phyloP scores from a whole-genome alignment of 2,888 invertebrate species.

The Acronicta aceris region DNA sequence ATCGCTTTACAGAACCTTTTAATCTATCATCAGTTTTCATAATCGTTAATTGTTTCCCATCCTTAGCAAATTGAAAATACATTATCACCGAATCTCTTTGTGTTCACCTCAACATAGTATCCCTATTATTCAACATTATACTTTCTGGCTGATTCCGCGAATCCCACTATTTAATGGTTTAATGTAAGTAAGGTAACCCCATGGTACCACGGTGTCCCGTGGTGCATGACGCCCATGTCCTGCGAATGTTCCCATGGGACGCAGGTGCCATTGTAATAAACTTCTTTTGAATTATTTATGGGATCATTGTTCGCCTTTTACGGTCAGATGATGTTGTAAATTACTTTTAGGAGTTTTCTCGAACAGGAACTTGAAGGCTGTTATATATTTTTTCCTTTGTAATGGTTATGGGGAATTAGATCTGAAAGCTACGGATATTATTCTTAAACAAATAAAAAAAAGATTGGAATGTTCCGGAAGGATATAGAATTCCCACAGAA shows the following conservation, averaged over 20 bases:
- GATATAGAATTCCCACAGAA: slow-evolving; percentile 33
- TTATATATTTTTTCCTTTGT: slow-evolving; percentile 21
- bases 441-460: slow-evolving; percentile 7
- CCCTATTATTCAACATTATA: slow-evolving; percentile 14
- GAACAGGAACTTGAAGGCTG: slow-evolving; percentile 39
- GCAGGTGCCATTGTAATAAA: slow-evolving; percentile 75
- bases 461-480: slow-evolving; percentile 16
- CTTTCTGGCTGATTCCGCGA: slow-evolving; percentile 33
- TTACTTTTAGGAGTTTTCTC: slow-evolving; percentile 52
- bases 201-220: slow-evolving; percentile 53
- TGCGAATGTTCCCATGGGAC: slow-evolving; percentile 78
- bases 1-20: too few relatives aligned
- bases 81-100: slow-evolving; percentile 2
- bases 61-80: neutral
- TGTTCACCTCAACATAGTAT: slow-evolving; percentile 18
- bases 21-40: too few relatives aligned
- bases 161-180: slow-evolving; percentile 40
- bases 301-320: slow-evolving; percentile 69
- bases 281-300: slow-evolving; percentile 74
- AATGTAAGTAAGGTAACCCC: slow-evolving; percentile 52
- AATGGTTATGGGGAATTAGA: slow-evolving; percentile 1
- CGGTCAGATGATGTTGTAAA: slow-evolving; percentile 63
- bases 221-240: slow-evolving; percentile 72
- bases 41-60: neutral
- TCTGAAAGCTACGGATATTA: slow-evolving; percentile 6